phyloP scores from a whole-genome alignment of 2,797 vertebrate genomes.

The Coluber constrictor region DNA sequence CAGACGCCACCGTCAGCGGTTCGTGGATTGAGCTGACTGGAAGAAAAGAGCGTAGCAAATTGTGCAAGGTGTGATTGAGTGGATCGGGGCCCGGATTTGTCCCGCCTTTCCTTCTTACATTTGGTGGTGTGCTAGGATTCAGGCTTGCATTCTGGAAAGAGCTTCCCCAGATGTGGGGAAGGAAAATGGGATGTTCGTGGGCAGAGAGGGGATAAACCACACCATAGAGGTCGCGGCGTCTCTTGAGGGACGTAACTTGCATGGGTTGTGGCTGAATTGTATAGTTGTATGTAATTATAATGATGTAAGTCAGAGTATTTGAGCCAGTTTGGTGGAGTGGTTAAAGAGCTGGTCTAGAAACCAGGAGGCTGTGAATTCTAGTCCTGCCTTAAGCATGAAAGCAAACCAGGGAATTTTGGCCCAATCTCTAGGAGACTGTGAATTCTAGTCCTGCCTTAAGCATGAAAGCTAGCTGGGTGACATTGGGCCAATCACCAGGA shows the following conservation, averaged over 20 bases:
- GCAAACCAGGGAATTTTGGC: too few species aligned
- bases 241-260: neutral
- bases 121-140: neutral
- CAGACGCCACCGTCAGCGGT: neutral
- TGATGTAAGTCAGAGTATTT: neutral
- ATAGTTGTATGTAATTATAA: neutral
- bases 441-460: fast-evolving
- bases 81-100: neutral
- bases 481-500: neutral
- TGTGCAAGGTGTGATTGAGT: neutral
- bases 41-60: neutral
- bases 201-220: fast-evolving
- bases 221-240: neutral
- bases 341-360: neutral
- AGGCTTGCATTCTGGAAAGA: neutral
- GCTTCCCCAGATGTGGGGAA: neutral
- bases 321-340: neutral
- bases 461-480: too few species aligned
- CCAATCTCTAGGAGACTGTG: too few species aligned
- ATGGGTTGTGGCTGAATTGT: neutral
- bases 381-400: too few species aligned
- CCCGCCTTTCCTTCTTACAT: neutral
- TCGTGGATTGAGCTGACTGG: neutral
- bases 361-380: too few species aligned
- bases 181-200: neutral